phyloP scores from a whole-genome alignment of 2,113 vertebrate genomes.

The Rhombomys opimus region DNA sequence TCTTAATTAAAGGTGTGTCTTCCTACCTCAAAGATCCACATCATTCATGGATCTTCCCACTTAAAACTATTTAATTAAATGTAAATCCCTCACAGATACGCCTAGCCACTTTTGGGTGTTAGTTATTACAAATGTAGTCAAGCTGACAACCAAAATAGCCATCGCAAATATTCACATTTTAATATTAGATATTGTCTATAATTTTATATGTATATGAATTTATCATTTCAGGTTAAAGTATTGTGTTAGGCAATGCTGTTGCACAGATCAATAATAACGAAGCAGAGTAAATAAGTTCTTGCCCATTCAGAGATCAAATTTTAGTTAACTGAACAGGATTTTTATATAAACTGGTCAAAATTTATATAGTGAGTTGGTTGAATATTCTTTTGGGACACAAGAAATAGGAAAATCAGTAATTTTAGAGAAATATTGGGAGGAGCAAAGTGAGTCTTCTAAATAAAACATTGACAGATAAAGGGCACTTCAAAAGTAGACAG shows the following conservation, averaged over 20 bases:
- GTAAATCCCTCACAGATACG: background rate
- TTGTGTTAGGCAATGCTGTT: too few relatives aligned
- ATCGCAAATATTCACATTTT: background rate
- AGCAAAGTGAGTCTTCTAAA: background rate
- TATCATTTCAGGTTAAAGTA: too few relatives aligned
- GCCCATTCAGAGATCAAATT: background rate
- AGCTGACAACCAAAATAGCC: too few relatives aligned
- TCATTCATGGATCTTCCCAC: background rate
- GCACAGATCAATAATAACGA: background rate
- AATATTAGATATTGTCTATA: background rate
- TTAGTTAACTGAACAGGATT: background rate
- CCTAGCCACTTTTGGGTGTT: background rate
- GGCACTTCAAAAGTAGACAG: background rate
- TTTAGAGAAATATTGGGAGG: background rate
- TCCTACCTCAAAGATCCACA: background rate
- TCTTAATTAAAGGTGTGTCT: too few relatives aligned
- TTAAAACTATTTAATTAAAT: background rate
- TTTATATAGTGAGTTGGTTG: background rate
- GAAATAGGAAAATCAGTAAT: background rate
- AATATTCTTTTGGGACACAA: background rate
- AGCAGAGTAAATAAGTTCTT: background rate
- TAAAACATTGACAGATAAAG: background rate
- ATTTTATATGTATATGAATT: background rate
- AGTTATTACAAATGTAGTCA: background rate
- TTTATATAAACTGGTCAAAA: background rate